Evolutionary conservation across 2,797 vertebrate species (phyloP), one percentile per base, ranked within the genome.

Genomic region (Poeciliopsis paucimaculata): DNA sequence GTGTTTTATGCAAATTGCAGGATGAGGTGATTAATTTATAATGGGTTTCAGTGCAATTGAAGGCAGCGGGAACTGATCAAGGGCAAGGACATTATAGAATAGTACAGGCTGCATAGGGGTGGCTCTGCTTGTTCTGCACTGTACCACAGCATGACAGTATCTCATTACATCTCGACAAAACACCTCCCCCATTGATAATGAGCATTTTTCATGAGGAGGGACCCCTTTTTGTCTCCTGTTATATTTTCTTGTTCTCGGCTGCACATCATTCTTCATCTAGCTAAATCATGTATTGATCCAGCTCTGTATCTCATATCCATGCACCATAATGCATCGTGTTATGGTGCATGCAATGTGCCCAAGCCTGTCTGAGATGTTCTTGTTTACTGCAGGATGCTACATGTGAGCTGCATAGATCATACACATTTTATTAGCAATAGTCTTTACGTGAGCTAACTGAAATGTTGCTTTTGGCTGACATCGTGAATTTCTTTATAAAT

Each of bases 11-110:
- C 92, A 95, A 95, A 95, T 95, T 91, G 82, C 75, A n/a, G 88
- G 93, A 89, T 45, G 53, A 89, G 88, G 93, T 94, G 93, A 95
- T 96, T 95, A 94, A 96, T 96, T 96, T 93, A 93, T 93, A 96
- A 96, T 92, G 90, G 91, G 90, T 92, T 94, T 92, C 84, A 85
- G 94, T 86, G 91, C 93, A 94, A 95, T 93, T 95, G 94, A 93
- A 94, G 92, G 91, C 94, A 94, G 92, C 91, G 87, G 92, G 94
- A 96, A 92, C 90, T 93, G 93, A 95, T 93, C 93, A 94, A 95
- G 93, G 93, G 93, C 94, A 95, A 92, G 90, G 92, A 92, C 93
- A 94, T 94, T 94, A 94, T 93, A 84, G 91, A 94, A 92, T 90
- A 86, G 90, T 93, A 92, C 90, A 92, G 90, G 91, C 94, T 92